Conservation (phyloP, 2,113 vertebrate species). For the Microtus ochrogaster region DNA sequence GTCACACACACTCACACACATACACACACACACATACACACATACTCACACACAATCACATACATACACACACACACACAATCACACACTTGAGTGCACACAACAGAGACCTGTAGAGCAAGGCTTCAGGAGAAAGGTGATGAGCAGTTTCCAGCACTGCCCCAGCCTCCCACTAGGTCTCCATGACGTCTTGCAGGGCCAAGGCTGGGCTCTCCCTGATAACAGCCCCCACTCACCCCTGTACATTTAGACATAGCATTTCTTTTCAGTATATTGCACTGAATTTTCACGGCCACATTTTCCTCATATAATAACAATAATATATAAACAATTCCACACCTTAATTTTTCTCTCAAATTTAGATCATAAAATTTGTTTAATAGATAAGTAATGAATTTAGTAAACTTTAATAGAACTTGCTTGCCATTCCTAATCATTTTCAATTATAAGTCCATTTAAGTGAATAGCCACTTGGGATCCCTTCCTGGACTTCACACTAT, state of each 20-base stretch:
- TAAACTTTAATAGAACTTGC: not conserved
- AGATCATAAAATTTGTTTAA: not conserved
- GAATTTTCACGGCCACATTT: not conserved
- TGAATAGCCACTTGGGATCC: not conserved
- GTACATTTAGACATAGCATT: not conserved
- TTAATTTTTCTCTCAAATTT: constrained; percentile 27
- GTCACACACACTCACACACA: no score
- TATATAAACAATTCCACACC: not conserved
- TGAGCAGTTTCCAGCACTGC: not conserved
- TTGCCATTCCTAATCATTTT: constrained; percentile 31
- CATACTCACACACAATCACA: no score
- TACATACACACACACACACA: no score
- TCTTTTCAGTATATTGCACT: not conserved
- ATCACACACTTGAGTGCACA: no score
- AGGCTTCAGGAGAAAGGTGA: not conserved
- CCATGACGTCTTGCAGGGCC: not conserved
- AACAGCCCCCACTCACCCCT: not conserved
- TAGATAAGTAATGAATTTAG: not conserved
- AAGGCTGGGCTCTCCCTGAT: not conserved
- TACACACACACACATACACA: no score
- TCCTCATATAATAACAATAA: not conserved
- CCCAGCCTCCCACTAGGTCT: not conserved
- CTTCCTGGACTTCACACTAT: not conserved
- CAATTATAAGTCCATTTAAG: not conserved
- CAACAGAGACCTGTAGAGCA: not conserved